Evolutionary conservation across 2,113 vertebrate species (phyloP), one percentile per base, ranked within the genome.

Genomic region (Rhipidura dahli): DNA sequence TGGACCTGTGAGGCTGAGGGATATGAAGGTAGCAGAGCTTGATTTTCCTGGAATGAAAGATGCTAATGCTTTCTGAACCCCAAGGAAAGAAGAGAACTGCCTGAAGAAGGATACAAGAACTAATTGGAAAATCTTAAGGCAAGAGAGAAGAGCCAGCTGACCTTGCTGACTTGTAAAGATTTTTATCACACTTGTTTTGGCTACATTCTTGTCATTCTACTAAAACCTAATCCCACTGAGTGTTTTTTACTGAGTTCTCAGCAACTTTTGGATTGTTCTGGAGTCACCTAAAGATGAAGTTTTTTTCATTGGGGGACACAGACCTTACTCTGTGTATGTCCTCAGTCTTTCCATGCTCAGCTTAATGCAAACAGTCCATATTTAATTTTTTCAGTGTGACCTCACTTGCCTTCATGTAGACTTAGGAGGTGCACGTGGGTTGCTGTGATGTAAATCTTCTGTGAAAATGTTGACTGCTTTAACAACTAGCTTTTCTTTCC

Each of bases 111-210:
- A 30, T 72, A 42, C 5, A 64, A 61, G 56, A 84, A 44, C 22
- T 89, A 77, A 72, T 1, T 90, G 73, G 37, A 93, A 78, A 87
- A 87, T 93, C 65, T 89, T 78, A 40, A 90, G 44, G 49, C n/a
- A 18, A 8, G 39, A 53, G 44, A 89, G 83, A 83, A 64, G 49
- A 92, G 57, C 82, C 61, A 87, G 24, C 51, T 89, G 77, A 82
- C 72, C 60, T 75, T 91, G 70, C 57, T 90, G 87, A 83, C 61
- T 91, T 69, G 65, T 63, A 47, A 83, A 90, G 82, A 91, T 82
- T 93, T 95, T 91, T 90, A 64, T 89, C 65, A 50, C 9, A 8
- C 61, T 91, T 68, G 22, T 70, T 71, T 91, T 87, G 81, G 65
- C 47, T 84, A 35, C 12, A 1, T 66, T 78, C 60, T 63, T 94